A percentile compares a stretch with the other conserved stretches of the same genome.
Conservation (phyloP, 92 coral and sea anemone species). For the Virgularia gustaviana region DNA sequence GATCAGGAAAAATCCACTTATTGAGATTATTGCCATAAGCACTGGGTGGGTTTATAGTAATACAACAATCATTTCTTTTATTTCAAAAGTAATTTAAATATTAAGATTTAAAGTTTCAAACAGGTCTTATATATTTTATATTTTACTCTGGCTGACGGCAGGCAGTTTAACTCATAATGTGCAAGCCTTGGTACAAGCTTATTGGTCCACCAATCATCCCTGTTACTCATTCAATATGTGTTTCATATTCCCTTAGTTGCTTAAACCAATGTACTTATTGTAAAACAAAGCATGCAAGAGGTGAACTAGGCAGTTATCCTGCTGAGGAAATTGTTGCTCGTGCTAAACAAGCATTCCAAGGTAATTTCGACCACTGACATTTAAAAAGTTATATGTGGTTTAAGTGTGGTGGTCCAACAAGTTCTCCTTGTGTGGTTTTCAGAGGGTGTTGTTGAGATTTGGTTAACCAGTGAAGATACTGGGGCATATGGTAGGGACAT, state of each 20-base stretch:
- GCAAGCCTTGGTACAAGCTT: not conserved
- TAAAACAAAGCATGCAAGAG: constrained; percentile 97
- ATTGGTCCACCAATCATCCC: not conserved
- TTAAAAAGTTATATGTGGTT: not conserved
- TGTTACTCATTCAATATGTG: not conserved
- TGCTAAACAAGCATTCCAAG: constrained; percentile 93
- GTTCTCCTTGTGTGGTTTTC: not conserved
- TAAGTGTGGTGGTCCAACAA: not conserved
- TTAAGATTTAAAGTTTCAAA: too few relatives aligned
- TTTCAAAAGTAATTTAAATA: not conserved
- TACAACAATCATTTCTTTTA: not conserved
- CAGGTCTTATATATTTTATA: too few relatives aligned
- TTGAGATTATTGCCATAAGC: constrained; percentile 89
- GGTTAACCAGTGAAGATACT: constrained; percentile 98
- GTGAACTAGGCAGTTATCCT: constrained; percentile 93
- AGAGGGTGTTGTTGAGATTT: constrained; percentile 99
- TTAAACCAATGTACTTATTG: constrained; percentile 95
- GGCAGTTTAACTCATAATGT: not conserved
- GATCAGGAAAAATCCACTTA: constrained; percentile 87
- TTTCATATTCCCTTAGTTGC: constrained; percentile 64
- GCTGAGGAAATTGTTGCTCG: constrained; percentile 94
- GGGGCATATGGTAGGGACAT: constrained; percentile 97
- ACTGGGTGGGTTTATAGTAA: constrained; percentile 60
- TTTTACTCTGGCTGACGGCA: too few relatives aligned
- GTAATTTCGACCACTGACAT: constrained; percentile 38